phyloP scores from a whole-genome alignment of 2,888 invertebrate genomes.

The Drosophila atripex region DNA sequence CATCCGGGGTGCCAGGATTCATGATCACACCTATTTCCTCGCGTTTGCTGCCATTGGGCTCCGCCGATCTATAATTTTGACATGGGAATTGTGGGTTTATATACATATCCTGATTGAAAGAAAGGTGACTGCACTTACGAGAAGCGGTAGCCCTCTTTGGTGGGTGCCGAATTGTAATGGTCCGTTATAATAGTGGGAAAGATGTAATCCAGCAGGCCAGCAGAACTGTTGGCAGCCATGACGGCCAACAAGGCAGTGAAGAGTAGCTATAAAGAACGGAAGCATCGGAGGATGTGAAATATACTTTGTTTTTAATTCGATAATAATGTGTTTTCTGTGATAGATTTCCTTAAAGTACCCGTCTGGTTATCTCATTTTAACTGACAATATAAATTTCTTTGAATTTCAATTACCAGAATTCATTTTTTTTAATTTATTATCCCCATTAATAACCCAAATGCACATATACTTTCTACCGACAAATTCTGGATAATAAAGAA shows the following conservation, averaged over 20 bases:
- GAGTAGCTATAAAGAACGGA: constrained; percentile 59
- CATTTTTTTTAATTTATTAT: background rate
- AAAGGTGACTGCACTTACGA: constrained; percentile 60
- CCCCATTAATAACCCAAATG: background rate
- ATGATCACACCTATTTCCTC: constrained; percentile 82
- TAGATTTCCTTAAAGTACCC: background rate
- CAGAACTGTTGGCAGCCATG: constrained; percentile 67
- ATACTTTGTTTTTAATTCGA: background rate
- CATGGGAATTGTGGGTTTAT: background rate
- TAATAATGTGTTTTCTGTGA: too few species aligned
- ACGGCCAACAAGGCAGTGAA: constrained; percentile 65
- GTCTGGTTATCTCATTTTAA: background rate
- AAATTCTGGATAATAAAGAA: background rate
- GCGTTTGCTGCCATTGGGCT: constrained; percentile 81
- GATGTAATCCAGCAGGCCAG: constrained; percentile 72
- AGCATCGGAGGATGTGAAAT: background rate
- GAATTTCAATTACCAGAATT: background rate
- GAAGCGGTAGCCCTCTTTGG: constrained; percentile 81
- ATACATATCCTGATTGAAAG: background rate
- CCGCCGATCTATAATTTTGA: constrained; percentile 56
- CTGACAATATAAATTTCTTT: background rate
- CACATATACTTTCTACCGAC: background rate
- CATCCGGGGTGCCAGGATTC: constrained; percentile 81
- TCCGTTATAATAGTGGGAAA: constrained; percentile 76
- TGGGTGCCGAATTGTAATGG: constrained; percentile 71